Percentiles rank a stretch among this genome's conserved stretches.
phyloP scores from a whole-genome alignment of 1,140 invertebrate genomes.

The Drosophila arizonae region DNA sequence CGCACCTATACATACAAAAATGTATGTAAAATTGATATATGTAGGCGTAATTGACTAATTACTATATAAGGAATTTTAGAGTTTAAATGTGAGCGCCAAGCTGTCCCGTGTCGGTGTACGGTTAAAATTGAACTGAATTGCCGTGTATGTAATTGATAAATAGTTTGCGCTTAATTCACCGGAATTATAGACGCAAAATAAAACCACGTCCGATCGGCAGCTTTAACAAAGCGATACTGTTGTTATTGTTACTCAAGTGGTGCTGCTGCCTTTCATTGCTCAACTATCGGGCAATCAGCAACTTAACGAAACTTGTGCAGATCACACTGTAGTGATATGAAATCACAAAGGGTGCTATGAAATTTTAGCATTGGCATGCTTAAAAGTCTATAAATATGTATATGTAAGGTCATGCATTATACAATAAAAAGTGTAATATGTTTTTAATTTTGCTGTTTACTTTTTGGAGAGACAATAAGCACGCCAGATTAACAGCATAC shows the following conservation, averaged over 20 bases:
- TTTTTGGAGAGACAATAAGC: neutral
- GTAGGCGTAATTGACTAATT: conserved; percentile 32
- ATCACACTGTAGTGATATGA: neutral
- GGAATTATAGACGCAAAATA: neutral
- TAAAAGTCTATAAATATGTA: no score
- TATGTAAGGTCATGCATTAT: no score
- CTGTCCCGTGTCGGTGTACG: conserved; percentile 11
- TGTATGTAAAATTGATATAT: conserved; percentile 13
- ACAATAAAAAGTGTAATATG: no score
- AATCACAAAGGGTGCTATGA: no score
- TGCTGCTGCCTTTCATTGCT: conserved; percentile 12
- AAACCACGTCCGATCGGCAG: conserved; percentile 45
- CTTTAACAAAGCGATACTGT: conserved; percentile 38
- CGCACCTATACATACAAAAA: conserved; percentile 34
- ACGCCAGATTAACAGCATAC: conserved; percentile 2
- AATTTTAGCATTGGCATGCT: no score
- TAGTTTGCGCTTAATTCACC: conserved; percentile 18
- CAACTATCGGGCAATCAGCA: conserved; percentile 17
- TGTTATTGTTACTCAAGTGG: conserved; percentile 45
- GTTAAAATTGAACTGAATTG: conserved; percentile 33
- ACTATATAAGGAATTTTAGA: conserved; percentile 18
- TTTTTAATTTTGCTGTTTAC: neutral
- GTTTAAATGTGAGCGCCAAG: conserved; percentile 9
- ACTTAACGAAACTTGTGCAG: conserved; percentile 22
- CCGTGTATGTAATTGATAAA: conserved; percentile 21